Base-by-base conservation (phyloP, 2,113 vertebrate genomes). In the Prionailurus bengalensis region DNA sequence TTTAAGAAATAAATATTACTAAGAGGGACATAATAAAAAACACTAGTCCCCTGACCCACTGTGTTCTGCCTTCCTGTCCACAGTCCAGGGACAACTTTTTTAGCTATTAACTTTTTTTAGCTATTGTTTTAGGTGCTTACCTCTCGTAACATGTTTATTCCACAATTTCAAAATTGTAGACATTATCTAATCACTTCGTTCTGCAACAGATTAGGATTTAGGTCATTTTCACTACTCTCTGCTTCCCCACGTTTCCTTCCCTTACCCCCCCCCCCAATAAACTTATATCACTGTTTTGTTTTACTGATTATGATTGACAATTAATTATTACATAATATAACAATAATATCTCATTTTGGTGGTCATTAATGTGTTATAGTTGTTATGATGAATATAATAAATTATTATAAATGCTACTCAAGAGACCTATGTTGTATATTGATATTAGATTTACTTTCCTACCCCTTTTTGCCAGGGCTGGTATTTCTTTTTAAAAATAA, bases 301-400 rank as follows among this genome's bases (percentile, higher is more conserved):
- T 71, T 48, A 8, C n/a, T 23, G 74, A 21, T 5, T 29, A 48
- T 29, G 58, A 27, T 86, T 55, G 73, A 81, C 6, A 63, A 63
- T 51, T 82, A 76, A 94, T 86, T 27, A 96, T 21, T 74, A 66
- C 90, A 73, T 33, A 93, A 58, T 86, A 61, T 6, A 58, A 78
- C 17, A 92, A n/a, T 36, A 66, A n/a, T 21, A 65, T 48, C 23
- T 73, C 42, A 19, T 8, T 39, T 12, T 42, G 42, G 31, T 31
- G 36, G 19, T 48, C 65, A 61, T 74, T 85, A 58, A 39, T 51
- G 42, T 51, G 86, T 27, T 71, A 51, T 76, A 76, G 45, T 63
- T 83, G 25, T n/a, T 58, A 39, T 21, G 27, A 39, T 53, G 89
- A 53, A 27, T 12, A 31, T 48, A 48, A 53, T 89, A 51, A 83